phyloP scores from a whole-genome alignment of 1,140 invertebrate species.

The Sycophaga agraensis region DNA sequence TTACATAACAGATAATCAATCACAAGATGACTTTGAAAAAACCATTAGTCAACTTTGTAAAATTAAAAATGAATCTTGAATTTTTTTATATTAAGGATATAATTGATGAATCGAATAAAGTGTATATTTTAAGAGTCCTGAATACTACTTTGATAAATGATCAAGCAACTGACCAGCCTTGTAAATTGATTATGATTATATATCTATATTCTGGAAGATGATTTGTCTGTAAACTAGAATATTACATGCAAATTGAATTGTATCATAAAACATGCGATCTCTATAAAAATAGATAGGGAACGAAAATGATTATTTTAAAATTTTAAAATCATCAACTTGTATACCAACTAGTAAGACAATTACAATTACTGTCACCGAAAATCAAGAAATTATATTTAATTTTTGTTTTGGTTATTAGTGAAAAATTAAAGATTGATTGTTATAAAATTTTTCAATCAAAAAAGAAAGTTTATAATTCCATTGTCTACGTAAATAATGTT shows the following conservation, averaged over 20 bases:
- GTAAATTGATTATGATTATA: not conserved
- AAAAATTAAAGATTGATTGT: constrained; percentile 12
- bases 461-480: not conserved
- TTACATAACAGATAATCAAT: constrained; percentile 9
- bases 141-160: too few species aligned
- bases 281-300: constrained; percentile 4
- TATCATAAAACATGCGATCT: constrained; percentile 1
- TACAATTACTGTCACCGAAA: not conserved
- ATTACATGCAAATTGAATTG: not conserved
- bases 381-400: not conserved
- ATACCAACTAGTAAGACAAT: not conserved
- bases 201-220: not conserved
- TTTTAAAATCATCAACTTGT: not conserved
- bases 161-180: not conserved
- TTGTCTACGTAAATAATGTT: constrained; percentile 9
- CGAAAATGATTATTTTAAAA: constrained; percentile 13
- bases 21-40: constrained; percentile 10
- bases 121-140: too few species aligned
- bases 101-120: not conserved
- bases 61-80: constrained; percentile 10
- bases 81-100: not conserved
- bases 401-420: not conserved
- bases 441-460: not conserved
- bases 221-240: not conserved
- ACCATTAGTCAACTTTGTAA: constrained; percentile 16